These are phyloP conservation scores for Tamias sibiricus DNA, from an alignment of 2,113 vertebrate species.

Conservation along the genomic window DNA sequence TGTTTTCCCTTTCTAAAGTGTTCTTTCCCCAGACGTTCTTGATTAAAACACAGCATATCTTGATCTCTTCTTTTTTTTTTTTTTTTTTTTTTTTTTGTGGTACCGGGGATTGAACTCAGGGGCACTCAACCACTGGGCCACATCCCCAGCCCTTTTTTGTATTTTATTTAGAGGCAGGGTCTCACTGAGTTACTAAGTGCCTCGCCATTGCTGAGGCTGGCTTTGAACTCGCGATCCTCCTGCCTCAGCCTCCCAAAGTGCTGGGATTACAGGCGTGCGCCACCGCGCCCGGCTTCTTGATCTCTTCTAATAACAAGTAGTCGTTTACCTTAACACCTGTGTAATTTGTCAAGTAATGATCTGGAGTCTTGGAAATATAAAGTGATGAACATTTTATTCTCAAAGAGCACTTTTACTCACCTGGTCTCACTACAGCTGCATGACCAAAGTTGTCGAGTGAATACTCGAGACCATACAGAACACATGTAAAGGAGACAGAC, in stretches of 20 bases:
- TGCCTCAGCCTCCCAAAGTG: no score
- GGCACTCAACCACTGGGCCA: no score
- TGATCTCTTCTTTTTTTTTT: no score
- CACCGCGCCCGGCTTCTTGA: no score
- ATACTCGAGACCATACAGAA: not conserved
- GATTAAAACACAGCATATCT: not conserved
- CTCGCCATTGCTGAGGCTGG: no score
- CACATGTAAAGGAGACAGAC: not conserved
- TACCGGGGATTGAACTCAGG: no score
- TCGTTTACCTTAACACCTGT: constrained; percentile 21
- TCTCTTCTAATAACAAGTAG: not conserved
- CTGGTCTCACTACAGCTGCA: not conserved
- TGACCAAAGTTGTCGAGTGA: not conserved
- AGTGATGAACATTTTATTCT: constrained; percentile 23
- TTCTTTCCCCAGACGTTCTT: not conserved
- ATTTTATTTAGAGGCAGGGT: no score
- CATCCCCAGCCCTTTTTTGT: no score
- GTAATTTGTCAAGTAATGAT: not conserved
- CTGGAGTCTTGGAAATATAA: constrained; percentile 38
- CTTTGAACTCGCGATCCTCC: no score
- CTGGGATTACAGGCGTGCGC: no score
- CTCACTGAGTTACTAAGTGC: no score
- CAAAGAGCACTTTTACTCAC: constrained; percentile 6
- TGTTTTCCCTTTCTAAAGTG: not conserved
- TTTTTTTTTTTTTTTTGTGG: no score